Conservation (phyloP, 30 jellyfish, hydroid and myxozoan species). For the Clytia hemisphaerica region DNA sequence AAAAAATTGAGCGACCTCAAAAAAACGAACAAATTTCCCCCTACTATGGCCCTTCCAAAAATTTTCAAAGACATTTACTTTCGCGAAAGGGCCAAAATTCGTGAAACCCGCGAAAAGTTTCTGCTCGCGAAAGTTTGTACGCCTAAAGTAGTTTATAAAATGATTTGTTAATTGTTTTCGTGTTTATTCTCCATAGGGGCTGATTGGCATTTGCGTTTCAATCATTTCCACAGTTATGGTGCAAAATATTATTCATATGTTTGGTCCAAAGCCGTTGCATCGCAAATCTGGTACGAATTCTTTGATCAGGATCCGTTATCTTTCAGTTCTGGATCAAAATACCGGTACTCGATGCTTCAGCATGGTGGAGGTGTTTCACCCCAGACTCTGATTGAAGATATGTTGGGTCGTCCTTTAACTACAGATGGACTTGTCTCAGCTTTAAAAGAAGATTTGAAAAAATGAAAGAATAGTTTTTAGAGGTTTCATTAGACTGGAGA, state of each 20-base stretch:
- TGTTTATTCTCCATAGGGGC: conserved; percentile 33
- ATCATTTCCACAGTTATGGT: conserved; percentile 86
- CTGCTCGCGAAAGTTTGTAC: too few species aligned
- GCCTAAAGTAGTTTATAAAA: too few species aligned
- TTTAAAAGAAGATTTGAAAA: conserved; percentile 47
- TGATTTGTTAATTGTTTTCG: neutral
- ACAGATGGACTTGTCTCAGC: conserved; percentile 52
- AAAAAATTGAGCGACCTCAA: too few species aligned
- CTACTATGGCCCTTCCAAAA: neutral
- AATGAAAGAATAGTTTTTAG: neutral
- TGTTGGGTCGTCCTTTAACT: conserved; percentile 56
- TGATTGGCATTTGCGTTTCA: conserved; percentile 95
- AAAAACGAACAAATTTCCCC: too few species aligned
- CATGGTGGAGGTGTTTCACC: conserved; percentile 96
- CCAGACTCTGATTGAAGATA: conserved; percentile 51
- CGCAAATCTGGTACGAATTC: conserved; percentile 71
- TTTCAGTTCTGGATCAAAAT: conserved; percentile 71
- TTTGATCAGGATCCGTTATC: conserved; percentile 79
- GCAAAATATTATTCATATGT: conserved; percentile 87
- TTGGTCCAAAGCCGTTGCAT: conserved; percentile 93
- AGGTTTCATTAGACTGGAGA: too few species aligned
- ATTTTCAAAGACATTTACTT: too few species aligned
- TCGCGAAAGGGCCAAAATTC: too few species aligned
- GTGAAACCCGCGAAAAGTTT: neutral
- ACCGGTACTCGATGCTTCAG: conserved; percentile 62